phyloP scores from a whole-genome alignment of 2,797 vertebrate genomes.

The Enteromius argenteus region DNA sequence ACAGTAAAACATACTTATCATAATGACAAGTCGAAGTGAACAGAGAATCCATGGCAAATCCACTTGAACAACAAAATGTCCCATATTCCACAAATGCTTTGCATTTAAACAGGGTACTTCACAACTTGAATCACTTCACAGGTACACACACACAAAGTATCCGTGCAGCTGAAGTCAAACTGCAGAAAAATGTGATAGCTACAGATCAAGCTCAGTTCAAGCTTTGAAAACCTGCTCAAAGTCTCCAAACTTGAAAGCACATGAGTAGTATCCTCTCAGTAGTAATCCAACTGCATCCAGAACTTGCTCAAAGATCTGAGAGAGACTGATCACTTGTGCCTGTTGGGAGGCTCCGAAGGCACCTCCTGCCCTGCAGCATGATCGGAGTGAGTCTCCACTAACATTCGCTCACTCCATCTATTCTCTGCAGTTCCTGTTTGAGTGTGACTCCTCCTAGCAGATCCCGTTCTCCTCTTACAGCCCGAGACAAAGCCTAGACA shows the following conservation, averaged over 20 bases:
- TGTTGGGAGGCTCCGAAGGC: conserved; percentile 36
- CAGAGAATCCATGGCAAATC: conserved; percentile 72
- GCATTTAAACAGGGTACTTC: conserved; percentile 67
- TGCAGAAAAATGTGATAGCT: background rate
- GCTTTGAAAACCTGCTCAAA: conserved; percentile 26
- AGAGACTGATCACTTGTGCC: conserved; percentile 23
- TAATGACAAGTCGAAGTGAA: conserved; percentile 72
- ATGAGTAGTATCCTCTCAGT: background rate
- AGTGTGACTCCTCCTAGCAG: conserved; percentile 56
- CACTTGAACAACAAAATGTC: conserved; percentile 76
- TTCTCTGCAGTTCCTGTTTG: conserved; percentile 42
- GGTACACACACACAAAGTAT: conserved; percentile 45
- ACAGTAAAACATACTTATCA: conserved; percentile 80
- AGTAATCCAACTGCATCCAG: conserved; percentile 52
- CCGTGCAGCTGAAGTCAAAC: conserved; percentile 40
- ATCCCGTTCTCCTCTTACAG: conserved; percentile 57
- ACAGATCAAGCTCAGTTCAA: conserved; percentile 19
- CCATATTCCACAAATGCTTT: conserved; percentile 80
- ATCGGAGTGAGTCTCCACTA: conserved; percentile 31
- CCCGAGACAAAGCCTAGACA: conserved; percentile 79
- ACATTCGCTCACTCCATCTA: conserved; percentile 40
- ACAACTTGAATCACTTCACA: conserved; percentile 66
- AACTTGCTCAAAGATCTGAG: conserved; percentile 33
- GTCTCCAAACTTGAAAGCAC: conserved; percentile 20
- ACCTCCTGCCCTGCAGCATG: conserved; percentile 54